These are phyloP conservation scores for Hydra vulgaris DNA, from an alignment of 30 jellyfish, hydroid and myxozoan genomes.

Conservation along the genomic window DNA sequence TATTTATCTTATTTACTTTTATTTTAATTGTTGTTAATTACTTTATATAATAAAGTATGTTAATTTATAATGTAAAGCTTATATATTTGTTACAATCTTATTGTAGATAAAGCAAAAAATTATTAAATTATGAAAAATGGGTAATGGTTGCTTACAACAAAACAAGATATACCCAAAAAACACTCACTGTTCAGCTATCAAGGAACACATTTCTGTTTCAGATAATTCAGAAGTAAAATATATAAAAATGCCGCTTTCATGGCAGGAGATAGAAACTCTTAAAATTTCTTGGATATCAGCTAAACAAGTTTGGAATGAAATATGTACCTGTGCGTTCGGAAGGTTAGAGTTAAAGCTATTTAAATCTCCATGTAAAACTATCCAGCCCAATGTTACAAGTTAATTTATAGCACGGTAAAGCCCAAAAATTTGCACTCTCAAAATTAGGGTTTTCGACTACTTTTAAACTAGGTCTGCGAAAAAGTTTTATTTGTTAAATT, in stretches of 20 bases:
- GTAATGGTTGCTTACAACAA: neutral
- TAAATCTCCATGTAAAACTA: neutral
- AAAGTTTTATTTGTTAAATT: too few relatives aligned
- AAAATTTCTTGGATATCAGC: neutral
- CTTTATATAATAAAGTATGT: too few relatives aligned
- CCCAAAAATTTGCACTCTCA: too few relatives aligned
- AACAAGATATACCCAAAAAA: neutral
- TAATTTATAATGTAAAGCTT: too few relatives aligned
- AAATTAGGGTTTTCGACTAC: too few relatives aligned
- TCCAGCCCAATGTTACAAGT: too few relatives aligned
- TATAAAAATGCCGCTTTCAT: neutral
- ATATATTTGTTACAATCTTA: too few relatives aligned
- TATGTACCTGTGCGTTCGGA: neutral
- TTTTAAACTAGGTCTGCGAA: too few relatives aligned
- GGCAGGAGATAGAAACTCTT: neutral
- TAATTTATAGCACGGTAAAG: too few relatives aligned
- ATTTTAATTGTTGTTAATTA: too few relatives aligned
- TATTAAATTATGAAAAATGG: neutral
- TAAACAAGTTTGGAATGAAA: neutral
- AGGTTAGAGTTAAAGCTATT: neutral
- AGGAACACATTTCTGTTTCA: neutral
- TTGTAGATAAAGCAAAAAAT: too few relatives aligned
- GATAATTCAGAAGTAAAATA: neutral
- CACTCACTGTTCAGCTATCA: neutral
- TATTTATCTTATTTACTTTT: too few relatives aligned